Evolutionary conservation across 2,888 invertebrate species (phyloP), one percentile per base, ranked within the genome.

Genomic region (Scotopteryx bipunctaria): DNA sequence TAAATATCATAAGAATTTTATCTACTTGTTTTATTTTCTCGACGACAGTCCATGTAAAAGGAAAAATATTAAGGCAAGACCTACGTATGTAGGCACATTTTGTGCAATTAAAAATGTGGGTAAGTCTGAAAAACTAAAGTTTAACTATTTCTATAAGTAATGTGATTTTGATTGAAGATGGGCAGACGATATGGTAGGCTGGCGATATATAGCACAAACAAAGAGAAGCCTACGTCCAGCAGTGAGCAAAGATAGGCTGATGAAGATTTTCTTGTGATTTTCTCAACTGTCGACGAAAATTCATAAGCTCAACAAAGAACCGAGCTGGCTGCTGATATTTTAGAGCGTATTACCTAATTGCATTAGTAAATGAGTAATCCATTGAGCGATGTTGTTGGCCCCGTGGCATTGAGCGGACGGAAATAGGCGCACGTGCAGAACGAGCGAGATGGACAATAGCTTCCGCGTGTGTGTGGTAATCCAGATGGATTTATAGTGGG

Each of bases 331-430:
- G n/a, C n/a, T n/a, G n/a, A 38, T 62, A 57, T 61, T 60, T 35
- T 40, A 29, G 44, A 46, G 19, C 36, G 48, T 58, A 64, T 63
- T 66, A 57, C 63, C 61, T 64, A 66, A 63, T 50, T 60, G 48
- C 57, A 61, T 43, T 43, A 36, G 52, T 46, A 42, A 41, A 43
- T 47, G 45, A 54, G 56, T 55, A 56, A 58, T 76, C 73, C 81
- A 83, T 80, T 79, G 78, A 86, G 74, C 65, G 68, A 70, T 73
- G 86, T 79, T 82, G 78, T 83, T 87, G 86, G 83, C 88, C 88
- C 69, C 83, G 78, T 86, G 87, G 83, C 89, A 88, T 86, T 89
- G 89, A 84, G 79, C 25, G 21, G 63, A 66, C 66, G 52, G 55
- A 67, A 73, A 74, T 73, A 74, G 60, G 48, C 16, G 38, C 33